These are phyloP conservation scores for Leptinotarsa undecemlineata DNA, from an alignment of 1,140 invertebrate species.

Conservation along the genomic window DNA sequence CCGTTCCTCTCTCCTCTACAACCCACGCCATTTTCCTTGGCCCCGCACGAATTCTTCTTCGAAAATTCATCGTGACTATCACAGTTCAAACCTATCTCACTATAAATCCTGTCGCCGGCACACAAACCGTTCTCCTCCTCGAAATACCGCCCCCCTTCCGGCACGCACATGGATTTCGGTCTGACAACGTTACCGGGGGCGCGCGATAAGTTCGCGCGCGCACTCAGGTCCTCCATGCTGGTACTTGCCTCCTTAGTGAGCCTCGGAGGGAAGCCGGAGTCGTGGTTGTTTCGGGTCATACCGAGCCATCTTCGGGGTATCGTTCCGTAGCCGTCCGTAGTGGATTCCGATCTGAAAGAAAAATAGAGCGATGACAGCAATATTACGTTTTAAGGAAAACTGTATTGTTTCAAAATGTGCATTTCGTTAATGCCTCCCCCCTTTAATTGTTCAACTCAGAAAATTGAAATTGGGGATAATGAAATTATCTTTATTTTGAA, in stretches of 20 bases:
- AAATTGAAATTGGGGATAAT: too few species aligned
- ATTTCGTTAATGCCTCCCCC: too few species aligned
- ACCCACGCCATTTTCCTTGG: not conserved
- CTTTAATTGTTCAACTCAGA: too few species aligned
- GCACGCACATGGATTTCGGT: conserved; percentile 54
- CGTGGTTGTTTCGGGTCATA: conserved; percentile 28
- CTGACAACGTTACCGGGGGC: conserved; percentile 55
- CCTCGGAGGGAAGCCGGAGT: conserved; percentile 34
- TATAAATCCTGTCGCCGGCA: conserved; percentile 19
- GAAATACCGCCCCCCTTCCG: conserved; percentile 28
- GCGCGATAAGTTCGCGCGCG: conserved; percentile 55
- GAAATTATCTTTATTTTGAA: too few species aligned
- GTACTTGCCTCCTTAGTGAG: conserved; percentile 56
- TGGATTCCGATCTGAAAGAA: conserved; percentile 33
- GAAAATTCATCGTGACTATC: conserved; percentile 11
- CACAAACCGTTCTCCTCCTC: not conserved
- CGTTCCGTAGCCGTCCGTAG: conserved; percentile 32
- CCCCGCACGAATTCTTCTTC: not conserved
- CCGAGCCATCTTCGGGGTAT: conserved; percentile 47
- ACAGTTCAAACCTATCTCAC: conserved; percentile 24
- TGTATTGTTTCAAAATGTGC: too few species aligned
- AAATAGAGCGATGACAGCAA: not conserved
- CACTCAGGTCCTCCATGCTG: conserved; percentile 57
- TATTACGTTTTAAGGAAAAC: too few species aligned
- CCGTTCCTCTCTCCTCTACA: not conserved